Evolutionary conservation across 2,113 vertebrate genomes (phyloP), one percentile per base, ranked within the genome.

Genomic region (Ibidorhyncha struthersii): DNA sequence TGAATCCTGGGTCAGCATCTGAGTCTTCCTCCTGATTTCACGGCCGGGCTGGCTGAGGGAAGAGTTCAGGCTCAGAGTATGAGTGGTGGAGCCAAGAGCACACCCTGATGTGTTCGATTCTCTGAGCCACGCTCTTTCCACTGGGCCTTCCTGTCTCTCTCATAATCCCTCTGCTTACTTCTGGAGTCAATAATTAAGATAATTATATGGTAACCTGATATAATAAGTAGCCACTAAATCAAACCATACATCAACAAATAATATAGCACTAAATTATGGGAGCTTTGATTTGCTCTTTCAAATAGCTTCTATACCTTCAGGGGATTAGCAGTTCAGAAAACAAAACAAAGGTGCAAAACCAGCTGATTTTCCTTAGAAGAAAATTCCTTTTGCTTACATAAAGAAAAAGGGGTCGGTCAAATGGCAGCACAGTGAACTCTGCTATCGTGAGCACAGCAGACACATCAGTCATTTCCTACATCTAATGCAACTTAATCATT

Each of bases 191-290:
- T 96, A 96, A 97, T 96, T 95, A 97, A 91, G 94, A 93, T 97
- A 96, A 96, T 97, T 96, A 97, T 77, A 97, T 82, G 87, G 97
- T 97, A 97, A 97, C 93, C 84, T 88, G 96, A 96, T 97, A 97
- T 89, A 96, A 96, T 96, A 96, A 97, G 94, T 96, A 96, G 91
- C 89, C 93, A 89, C 94, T 96, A 93, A 96, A 96, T 95, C 94
- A 97, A 96, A 93, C 78, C 91, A 94, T 88, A 94, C 94, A 97
- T 96, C 89, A 96, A 95, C 53, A 83, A 97, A 95, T 96, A 95
- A 96, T 84, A 53, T 78, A 97, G 87, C 91, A 82, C 70, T 82
- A 85, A 91, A 96, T 97, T 96, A 96, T 22, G 77, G 49, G 40
- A 92, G 83, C 78, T 96, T 92, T 96, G 89, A 89, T 94, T 96